phyloP scores from a whole-genome alignment of 2,888 invertebrate species.

The Caenorhabditis panamensis region DNA sequence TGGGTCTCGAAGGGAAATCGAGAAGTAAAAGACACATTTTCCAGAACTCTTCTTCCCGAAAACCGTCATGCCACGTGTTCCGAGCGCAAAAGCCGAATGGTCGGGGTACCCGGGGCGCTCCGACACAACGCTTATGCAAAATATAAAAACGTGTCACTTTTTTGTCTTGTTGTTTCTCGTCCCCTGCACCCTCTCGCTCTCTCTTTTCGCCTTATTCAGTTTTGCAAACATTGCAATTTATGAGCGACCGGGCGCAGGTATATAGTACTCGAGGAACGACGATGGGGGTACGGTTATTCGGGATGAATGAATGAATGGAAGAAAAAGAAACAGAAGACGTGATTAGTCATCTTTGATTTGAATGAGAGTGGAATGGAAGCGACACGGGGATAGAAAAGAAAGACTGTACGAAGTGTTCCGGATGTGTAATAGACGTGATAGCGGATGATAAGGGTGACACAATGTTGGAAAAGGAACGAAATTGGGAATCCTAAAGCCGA shows the following conservation, averaged over 20 bases:
- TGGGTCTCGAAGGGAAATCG: not conserved
- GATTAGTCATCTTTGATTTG: slow-evolving; percentile 28
- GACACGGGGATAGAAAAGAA: not conserved
- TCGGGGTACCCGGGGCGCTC: not conserved
- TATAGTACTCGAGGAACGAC: slow-evolving; percentile 5
- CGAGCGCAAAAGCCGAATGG: not conserved
- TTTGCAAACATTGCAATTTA: slow-evolving; percentile 44
- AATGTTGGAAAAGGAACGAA: no score
- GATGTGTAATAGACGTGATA: not conserved
- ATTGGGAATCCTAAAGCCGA: no score
- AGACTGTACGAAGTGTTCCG: slow-evolving; percentile 3
- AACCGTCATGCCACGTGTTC: not conserved
- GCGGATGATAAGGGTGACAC: not conserved
- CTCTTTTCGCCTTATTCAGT: not conserved
- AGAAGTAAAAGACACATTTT: not conserved
- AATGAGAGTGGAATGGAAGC: no score
- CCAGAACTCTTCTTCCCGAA: not conserved
- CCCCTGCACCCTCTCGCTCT: slow-evolving; percentile 9
- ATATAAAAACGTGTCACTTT: slow-evolving; percentile 43
- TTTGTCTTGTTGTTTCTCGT: not conserved
- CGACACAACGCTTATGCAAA: slow-evolving; percentile 19
- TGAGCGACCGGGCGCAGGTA: not conserved
- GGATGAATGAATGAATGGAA: not conserved
- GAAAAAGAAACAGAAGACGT: slow-evolving; percentile 12
- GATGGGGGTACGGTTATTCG: slow-evolving; percentile 5